Base-by-base conservation (phyloP, 2,888 invertebrate species). In the Erebia aethiops region DNA sequence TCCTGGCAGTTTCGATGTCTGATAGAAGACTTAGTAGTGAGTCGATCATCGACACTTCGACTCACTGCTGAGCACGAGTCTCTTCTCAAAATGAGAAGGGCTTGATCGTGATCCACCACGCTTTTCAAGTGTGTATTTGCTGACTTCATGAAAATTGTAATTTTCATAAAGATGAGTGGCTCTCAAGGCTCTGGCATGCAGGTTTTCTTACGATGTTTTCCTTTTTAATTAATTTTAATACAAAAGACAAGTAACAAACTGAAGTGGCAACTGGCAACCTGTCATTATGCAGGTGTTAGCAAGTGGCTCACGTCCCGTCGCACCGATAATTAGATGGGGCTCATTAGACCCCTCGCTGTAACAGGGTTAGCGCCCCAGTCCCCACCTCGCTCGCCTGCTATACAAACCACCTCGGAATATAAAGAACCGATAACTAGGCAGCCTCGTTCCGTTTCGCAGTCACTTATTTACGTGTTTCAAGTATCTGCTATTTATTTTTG, bases 261-360 rank as follows among this genome's bases (percentile, higher is more conserved):
- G n/a, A 54, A 67, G 69, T 58, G 57, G 63, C 26, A 26, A 68
- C 65, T 21, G 62, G 58, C 21, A 26, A 68, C 65, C 70, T 74
- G 75, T 74, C 70, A 82, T 83, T 81, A 83, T 82, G 77, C 84
- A 84, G 84, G 84, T 84, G 84, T 84, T 83, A 80, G 82, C 82
- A 84, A 78, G 74, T 78, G 80, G 69, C 78, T 81, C 84, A 84
- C 84, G 84, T 83, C 74, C 74, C 72, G 78, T 72, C 77, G 72
- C 67, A 75, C 77, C 78, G 80, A 79, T 85, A 85, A 85, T 85
- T 85, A 85, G 82, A 84, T 85, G 82, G 82, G 75, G 69, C 82
- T 85, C 84, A 83, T 85, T 82, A 84, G 77, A 74, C 76, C 77
- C 78, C 75, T 77, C 74, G 76, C 79, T 75, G 80, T 84, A 84